Conservation (phyloP, 2,113 vertebrate species). For the Lagopus leucura region DNA sequence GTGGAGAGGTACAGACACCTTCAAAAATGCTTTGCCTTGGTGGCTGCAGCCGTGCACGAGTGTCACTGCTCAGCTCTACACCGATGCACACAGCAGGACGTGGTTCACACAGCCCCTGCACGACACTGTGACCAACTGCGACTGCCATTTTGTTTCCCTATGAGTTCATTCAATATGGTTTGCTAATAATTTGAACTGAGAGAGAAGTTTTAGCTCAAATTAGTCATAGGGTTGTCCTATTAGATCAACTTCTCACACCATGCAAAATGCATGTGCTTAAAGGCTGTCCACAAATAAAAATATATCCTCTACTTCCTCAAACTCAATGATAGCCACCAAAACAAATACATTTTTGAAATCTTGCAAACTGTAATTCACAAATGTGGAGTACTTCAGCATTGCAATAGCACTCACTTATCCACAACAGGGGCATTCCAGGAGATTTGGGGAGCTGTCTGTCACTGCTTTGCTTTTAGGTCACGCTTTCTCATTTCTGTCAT, state of each 20-base stretch:
- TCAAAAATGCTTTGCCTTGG: conserved; percentile 72
- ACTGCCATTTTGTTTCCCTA: not conserved
- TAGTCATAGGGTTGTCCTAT: not conserved
- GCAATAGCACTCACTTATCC: conserved; percentile 64
- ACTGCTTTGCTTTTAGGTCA: not conserved
- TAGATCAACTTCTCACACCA: not conserved
- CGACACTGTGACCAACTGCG: not conserved
- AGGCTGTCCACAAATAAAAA: not conserved
- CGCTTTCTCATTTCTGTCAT: conserved; percentile 1
- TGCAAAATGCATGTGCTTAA: not conserved
- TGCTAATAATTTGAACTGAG: not conserved
- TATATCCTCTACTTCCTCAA: not conserved
- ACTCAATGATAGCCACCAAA: conserved; percentile 63
- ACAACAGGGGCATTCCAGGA: conserved; percentile 74
- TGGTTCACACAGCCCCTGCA: not conserved
- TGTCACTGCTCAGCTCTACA: not conserved
- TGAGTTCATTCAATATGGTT: not conserved
- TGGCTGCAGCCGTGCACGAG: not conserved
- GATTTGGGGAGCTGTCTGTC: conserved; percentile 6
- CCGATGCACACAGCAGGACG: rapidly evolving
- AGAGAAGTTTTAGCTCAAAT: not conserved
- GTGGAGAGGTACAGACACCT: conserved; percentile 50
- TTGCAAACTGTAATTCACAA: conserved; percentile 69
- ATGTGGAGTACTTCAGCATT: conserved; percentile 60
- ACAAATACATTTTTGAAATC: conserved; percentile 74